These are phyloP conservation scores for Vulpes vulpes DNA, from an alignment of 2,113 vertebrate genomes.

Conservation along the genomic window DNA sequence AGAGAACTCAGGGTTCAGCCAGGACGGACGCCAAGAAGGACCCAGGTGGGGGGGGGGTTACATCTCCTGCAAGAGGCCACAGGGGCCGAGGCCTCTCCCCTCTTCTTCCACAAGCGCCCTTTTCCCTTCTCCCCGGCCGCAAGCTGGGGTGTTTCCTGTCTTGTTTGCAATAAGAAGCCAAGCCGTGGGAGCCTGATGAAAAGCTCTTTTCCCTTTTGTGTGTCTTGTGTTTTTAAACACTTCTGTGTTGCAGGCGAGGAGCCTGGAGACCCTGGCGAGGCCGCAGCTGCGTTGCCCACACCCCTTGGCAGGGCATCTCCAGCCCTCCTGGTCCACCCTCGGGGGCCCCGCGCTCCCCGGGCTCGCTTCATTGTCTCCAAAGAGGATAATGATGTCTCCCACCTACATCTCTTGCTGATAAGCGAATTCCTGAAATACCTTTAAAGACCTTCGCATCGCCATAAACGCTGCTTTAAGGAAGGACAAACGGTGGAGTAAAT, in stretches of 20 bases:
- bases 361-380: background rate
- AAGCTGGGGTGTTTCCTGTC: background rate
- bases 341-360: background rate
- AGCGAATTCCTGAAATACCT: slow-evolving; percentile 76
- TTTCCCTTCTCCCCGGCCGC: background rate
- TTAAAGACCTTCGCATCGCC: slow-evolving; percentile 64
- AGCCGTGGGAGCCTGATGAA: background rate
- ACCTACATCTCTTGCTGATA: slow-evolving; percentile 49
- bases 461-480: slow-evolving; percentile 71
- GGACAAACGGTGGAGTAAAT: slow-evolving; percentile 77
- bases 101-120: background rate
- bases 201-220: background rate
- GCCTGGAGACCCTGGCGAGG: background rate
- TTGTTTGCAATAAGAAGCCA: background rate
- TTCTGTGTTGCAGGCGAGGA: background rate
- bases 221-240: background rate
- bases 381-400: slow-evolving; percentile 50
- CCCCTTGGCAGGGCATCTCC: background rate
- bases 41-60: background rate
- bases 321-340: background rate
- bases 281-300: background rate
- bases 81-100: background rate
- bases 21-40: background rate
- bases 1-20: background rate
- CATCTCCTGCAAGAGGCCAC: background rate